Evolutionary conservation across 2,888 invertebrate genomes (phyloP), one percentile per base, ranked within the genome.

Genomic region (Ypsolopha scabrella): DNA sequence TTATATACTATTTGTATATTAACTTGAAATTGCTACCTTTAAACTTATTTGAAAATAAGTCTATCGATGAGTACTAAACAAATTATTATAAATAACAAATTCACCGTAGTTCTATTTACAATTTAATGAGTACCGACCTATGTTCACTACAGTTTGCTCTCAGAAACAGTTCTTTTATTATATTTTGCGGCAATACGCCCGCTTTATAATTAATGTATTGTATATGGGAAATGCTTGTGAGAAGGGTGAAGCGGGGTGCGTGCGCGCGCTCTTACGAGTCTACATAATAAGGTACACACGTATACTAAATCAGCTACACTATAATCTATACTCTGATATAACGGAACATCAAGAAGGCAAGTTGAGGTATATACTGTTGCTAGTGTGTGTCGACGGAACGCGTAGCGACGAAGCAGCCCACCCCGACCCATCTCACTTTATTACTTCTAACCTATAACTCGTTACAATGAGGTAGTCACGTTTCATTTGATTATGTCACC

Each of bases 61-160:
- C 72, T 75, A 80, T 78, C 70, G 71, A 79, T 74, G 74, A 75
- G 63, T 80, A 75, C 72, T 68, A 75, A 76, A 80, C 79, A 79
- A 72, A 80, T 76, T 76, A 79, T 76, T 80, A 75, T 80, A 81
- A 81, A 82, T 85, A 85, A 85, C 83, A 82, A 80, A 78, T 77
- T 72, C 69, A 74, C 70, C 71, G 68, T 73, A 68, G 73, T 71
- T 70, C 7, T 85, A 83, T 85, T 72, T 85, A 85, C 83, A 83
- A 13, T 24, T 70, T 66, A 69, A 66, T 73, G 70, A 66, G 70
- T 72, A 66, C 68, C 77, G 78, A 80, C 68, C 63, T 65, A 70
- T 68, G 74, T 75, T 49, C 10, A 75, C 78, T 75, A 77, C 63
- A 72, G 70, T 70, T 74, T 77, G 75, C 69, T 77, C 77, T 70